A percentile compares a stretch with the other conserved stretches of the same genome.
Evolutionary conservation across 2,113 vertebrate species (phyloP).

Genomic region (Herpetotheres cachinnans): DNA sequence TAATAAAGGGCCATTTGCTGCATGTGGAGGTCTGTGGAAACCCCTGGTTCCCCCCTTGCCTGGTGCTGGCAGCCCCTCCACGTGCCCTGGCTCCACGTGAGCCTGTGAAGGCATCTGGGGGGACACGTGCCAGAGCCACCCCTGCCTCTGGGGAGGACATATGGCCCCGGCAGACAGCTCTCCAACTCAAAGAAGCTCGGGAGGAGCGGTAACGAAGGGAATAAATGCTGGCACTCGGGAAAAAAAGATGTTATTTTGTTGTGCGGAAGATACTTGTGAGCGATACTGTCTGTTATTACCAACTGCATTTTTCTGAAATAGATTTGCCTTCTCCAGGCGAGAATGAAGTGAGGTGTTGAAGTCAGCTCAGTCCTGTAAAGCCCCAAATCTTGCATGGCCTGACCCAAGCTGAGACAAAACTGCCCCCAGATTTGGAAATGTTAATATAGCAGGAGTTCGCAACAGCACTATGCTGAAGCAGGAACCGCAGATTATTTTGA

Average conservation of each 20-base stretch:
- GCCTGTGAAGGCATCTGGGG: not conserved
- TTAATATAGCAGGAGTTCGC: not conserved
- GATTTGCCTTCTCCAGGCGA: conserved; percentile 12
- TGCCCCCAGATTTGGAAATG: not conserved
- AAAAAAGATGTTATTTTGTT: not conserved
- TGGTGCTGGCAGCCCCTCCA: not conserved
- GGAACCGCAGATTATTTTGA: not conserved
- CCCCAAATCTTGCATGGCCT: not conserved
- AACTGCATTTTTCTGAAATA: conserved; percentile 13
- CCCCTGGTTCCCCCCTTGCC: not conserved
- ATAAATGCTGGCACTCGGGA: not conserved
- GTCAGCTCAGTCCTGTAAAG: not conserved
- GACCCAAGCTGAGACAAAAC: not conserved
- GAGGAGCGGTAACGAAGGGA: conserved; percentile 8
- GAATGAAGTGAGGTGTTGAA: conserved; percentile 17
- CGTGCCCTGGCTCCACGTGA: not conserved
- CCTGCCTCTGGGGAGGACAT: conserved; percentile 1
- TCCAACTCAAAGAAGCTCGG: not conserved
- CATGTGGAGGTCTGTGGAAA: not conserved
- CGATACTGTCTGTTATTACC: not conserved
- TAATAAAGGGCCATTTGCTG: conserved; percentile 23
- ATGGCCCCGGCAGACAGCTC: not conserved
- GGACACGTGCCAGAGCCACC: not conserved
- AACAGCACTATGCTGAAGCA: not conserved
- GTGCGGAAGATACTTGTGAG: not conserved